Conservation (phyloP, 2,113 vertebrate species). For the Osmerus mordax region DNA sequence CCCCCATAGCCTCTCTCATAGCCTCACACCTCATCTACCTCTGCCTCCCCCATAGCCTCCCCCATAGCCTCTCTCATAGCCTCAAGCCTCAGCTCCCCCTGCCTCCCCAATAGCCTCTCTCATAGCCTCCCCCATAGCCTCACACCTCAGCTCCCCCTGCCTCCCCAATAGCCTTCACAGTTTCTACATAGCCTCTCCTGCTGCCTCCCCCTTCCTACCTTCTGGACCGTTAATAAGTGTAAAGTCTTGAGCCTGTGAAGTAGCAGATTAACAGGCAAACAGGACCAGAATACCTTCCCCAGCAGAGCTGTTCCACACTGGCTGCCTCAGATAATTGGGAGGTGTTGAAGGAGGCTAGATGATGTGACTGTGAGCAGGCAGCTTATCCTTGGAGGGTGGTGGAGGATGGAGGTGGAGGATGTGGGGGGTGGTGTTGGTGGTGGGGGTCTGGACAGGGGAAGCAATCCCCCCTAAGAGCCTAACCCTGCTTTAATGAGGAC, state of each 20-base stretch:
- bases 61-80: neutral
- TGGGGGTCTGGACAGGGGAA: neutral
- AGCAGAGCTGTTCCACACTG: neutral
- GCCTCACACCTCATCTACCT: slow-evolving; percentile 43
- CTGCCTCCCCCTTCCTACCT: neutral
- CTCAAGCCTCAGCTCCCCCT: neutral
- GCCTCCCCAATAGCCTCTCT: neutral
- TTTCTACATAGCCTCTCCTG: neutral
- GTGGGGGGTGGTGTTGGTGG: neutral
- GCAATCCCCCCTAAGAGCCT: slow-evolving; percentile 20
- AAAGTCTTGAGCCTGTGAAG: neutral
- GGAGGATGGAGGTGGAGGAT: neutral
- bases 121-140: neutral
- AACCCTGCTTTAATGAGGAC: slow-evolving; percentile 8
- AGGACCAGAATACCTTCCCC: neutral
- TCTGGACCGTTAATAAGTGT: neutral
- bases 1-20: slow-evolving; percentile 1
- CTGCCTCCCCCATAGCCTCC: slow-evolving; percentile 12
- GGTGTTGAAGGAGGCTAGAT: neutral
- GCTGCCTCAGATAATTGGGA: slow-evolving; percentile 4
- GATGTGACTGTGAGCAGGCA: neutral
- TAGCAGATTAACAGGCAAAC: neutral
- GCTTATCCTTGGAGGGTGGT: neutral
- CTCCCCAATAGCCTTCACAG: slow-evolving; percentile 5
- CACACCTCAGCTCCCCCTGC: slow-evolving; percentile 45